Conservation (phyloP, 2,797 vertebrate genomes). For the Neosalanx taihuensis region DNA sequence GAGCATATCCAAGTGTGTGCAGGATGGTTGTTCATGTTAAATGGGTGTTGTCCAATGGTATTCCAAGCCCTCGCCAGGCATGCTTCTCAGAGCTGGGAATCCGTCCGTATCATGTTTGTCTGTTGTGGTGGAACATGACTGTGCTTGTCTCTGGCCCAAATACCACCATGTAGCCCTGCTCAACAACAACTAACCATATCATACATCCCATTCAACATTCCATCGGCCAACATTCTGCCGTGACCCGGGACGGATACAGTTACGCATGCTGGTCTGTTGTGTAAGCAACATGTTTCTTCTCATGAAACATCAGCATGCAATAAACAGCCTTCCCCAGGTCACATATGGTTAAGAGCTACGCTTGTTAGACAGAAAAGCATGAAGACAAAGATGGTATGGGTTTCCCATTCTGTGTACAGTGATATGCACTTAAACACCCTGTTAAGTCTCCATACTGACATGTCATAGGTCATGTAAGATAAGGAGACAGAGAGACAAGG, state of each 20-base stretch:
- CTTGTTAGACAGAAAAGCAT: too few species aligned
- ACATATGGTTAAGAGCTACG: not conserved
- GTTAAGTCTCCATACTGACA: not conserved
- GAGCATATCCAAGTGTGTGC: too few species aligned
- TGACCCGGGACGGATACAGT: not conserved
- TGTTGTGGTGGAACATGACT: not conserved
- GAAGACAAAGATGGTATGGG: too few species aligned
- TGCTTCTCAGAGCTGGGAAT: not conserved
- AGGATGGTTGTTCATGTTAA: too few species aligned
- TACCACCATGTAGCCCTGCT: not conserved
- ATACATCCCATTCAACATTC: not conserved
- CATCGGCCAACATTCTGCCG: not conserved
- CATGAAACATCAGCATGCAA: not conserved
- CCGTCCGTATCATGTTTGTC: not conserved
- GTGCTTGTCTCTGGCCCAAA: not conserved
- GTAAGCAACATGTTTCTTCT: not conserved
- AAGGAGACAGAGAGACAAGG: too few species aligned
- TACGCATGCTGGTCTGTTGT: not conserved
- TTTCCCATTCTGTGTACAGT: too few species aligned
- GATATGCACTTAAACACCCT: too few species aligned
- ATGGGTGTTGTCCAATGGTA: too few species aligned
- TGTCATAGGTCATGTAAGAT: not conserved
- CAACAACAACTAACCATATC: constrained; percentile 1
- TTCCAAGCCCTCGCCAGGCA: not conserved
- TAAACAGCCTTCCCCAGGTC: not conserved